Base-by-base conservation (phyloP, 2,797 vertebrate species). In the Oreochromis mossambicus region DNA sequence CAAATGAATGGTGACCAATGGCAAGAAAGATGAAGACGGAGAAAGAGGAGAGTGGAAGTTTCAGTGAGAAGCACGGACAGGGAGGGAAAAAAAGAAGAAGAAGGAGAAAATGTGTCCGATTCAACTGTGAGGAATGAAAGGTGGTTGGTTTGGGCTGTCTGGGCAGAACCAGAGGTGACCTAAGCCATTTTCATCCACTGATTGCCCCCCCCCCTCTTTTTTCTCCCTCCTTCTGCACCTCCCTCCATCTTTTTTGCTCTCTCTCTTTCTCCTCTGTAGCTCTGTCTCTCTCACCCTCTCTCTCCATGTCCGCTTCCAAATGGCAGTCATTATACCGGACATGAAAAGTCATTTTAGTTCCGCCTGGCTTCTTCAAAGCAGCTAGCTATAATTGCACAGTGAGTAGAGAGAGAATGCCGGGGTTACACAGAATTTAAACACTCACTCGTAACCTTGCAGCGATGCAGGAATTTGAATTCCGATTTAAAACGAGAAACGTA, bases 321-420 rank as follows among this genome's bases (percentile, higher is more conserved):
- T 95, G 93, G 94, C 94, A 94, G 94, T 95, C 95, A 95, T 96
- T 96, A 95, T 95, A 94, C 92, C 87, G 86, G 94, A 95, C 92
- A 96, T 94, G 94, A 95, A 96, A 96, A 96, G 95, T 96, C 94
- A 95, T 95, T 96, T 96, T 95, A 96, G 95, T 96, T 96, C 95
- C 94, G 94, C 94, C 92, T 95, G 94, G 93, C 93, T 95, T 95
- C 95, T 95, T 96, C 95, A 96, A 96, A 96, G 95, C 91, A 88
- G 89, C 92, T 84, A 87, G 91, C 94, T 94, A 95, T 96, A 96
- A 96, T 95, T 96, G 93, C 94, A 92, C 92, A 94, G 92, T 91
- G 94, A 95, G 92, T 90, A 85, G 91, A 84, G 91, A 84, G 90
- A 88, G 92, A 93, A 94, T 86, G 90, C 81, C 5, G 77, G 93